phyloP scores from a whole-genome alignment of 2,888 invertebrate species.

The Corbicula japonica region DNA sequence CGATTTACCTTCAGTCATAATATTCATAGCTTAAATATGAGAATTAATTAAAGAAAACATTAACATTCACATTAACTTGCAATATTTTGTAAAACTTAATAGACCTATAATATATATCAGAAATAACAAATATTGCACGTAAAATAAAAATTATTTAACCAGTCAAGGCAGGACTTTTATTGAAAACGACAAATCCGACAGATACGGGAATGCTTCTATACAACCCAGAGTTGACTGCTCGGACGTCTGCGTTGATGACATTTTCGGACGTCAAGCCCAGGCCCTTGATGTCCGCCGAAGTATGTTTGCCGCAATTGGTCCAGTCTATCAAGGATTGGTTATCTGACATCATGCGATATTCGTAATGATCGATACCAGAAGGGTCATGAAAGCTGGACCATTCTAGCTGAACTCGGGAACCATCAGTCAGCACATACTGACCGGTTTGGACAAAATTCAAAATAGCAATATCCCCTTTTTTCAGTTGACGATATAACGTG shows the following conservation, averaged over 20 bases:
- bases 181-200: slow-evolving; percentile 13
- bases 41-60: neutral
- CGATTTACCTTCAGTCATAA: slow-evolving; percentile 12
- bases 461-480: neutral
- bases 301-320: slow-evolving; percentile 9
- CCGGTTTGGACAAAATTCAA: neutral
- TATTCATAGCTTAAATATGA: neutral
- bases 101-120: neutral
- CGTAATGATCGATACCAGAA: slow-evolving; percentile 31
- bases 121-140: neutral
- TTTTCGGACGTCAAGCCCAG: neutral
- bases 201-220: slow-evolving; percentile 6
- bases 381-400: slow-evolving; percentile 45
- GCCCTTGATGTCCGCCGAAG: neutral
- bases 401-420: slow-evolving; percentile 19
- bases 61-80: neutral
- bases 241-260: slow-evolving; percentile 31
- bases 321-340: slow-evolving; percentile 15
- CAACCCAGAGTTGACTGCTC: slow-evolving; percentile 28
- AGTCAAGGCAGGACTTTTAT: slow-evolving; percentile 24
- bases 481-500: neutral
- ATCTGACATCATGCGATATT: slow-evolving; percentile 26
- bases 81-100: neutral
- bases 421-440: slow-evolving; percentile 19
- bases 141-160: slow-evolving; percentile 25